Base-by-base conservation (phyloP, 2,888 invertebrate genomes). In the Metopia argyrocephala region DNA sequence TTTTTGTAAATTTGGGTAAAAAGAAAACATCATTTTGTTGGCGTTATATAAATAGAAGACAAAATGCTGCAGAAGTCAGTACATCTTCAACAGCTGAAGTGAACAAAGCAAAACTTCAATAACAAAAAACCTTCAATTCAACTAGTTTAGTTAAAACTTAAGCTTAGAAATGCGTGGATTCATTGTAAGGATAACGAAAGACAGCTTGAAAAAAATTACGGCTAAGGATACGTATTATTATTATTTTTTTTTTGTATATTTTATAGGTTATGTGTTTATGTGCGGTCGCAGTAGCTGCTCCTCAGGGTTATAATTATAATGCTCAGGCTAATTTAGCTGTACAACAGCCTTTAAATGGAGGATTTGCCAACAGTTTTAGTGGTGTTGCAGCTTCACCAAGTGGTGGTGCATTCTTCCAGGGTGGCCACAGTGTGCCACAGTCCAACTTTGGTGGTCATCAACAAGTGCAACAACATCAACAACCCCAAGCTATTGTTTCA, bases 221-320 rank as follows among this genome's bases (percentile, higher is more conserved):
- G n/a, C 66, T 59, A 64, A 23, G 5, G n/a, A 18, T 27, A 5
- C 28, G 20, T 25, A 18, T 52, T 23, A 31, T 4, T 9, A 46
- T 21, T 27, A 9, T 25, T 38, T 28, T 65, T 45, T 54, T n/a
- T 20, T 68, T 73, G 18, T 48, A 54, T 50, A 46, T 73, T 79
- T 59, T 5, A 23, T 57, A 90, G 89, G 85, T 90, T 71, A 83
- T 89, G 83, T 89, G 89, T 84, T 86, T 90, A 69, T 84, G 86
- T 73, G 86, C 89, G 78, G 85, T 88, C 56, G 86, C 88, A 7
- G 64, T 87, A 45, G 90, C 89, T 23, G 87, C 87, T 5, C 90
- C 89, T n/a, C 89, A 90, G 83, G 90, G 89, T 70, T 89, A 89
- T 81, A 89, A 87, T 80, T 90, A 89, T 70, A 87, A 86, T 64